phyloP scores from a whole-genome alignment of 1,140 invertebrate genomes.

The Procambarus virginalis region DNA sequence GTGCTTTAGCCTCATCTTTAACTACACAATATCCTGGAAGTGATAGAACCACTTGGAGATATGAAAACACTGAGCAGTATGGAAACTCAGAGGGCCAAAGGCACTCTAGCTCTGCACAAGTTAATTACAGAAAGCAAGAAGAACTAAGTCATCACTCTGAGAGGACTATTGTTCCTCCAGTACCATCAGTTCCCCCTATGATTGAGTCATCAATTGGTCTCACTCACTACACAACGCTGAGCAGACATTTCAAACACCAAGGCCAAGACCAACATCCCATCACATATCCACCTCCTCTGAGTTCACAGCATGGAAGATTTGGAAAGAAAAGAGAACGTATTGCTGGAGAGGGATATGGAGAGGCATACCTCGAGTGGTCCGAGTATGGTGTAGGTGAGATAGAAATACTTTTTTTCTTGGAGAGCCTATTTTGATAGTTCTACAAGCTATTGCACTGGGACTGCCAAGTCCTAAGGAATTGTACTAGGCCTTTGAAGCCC shows the following conservation, averaged over 20 bases:
- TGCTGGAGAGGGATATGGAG: slow-evolving; percentile 54
- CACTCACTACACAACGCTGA: slow-evolving; percentile 38
- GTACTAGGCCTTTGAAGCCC: too few relatives aligned
- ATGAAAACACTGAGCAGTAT: background rate
- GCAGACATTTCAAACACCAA: background rate
- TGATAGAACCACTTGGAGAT: background rate
- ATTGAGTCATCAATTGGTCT: slow-evolving; percentile 45
- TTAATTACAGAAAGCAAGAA: background rate
- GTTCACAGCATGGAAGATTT: background rate
- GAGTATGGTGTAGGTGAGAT: slow-evolving; percentile 65
- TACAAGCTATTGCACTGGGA: too few relatives aligned
- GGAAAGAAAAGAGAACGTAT: slow-evolving; percentile 6
- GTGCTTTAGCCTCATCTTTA: background rate
- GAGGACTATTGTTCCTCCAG: background rate
- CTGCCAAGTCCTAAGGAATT: too few relatives aligned
- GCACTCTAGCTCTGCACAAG: background rate
- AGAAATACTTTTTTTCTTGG: background rate
- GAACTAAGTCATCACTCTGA: background rate
- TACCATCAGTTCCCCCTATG: slow-evolving; percentile 11
- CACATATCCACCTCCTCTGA: background rate
- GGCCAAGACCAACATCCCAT: background rate
- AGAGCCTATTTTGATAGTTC: too few relatives aligned
- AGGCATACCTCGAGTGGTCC: slow-evolving; percentile 63
- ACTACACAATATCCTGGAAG: background rate
- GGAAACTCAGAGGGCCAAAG: background rate